Conservation (phyloP, 2,113 vertebrate genomes). For the Alligator mississippiensis region DNA sequence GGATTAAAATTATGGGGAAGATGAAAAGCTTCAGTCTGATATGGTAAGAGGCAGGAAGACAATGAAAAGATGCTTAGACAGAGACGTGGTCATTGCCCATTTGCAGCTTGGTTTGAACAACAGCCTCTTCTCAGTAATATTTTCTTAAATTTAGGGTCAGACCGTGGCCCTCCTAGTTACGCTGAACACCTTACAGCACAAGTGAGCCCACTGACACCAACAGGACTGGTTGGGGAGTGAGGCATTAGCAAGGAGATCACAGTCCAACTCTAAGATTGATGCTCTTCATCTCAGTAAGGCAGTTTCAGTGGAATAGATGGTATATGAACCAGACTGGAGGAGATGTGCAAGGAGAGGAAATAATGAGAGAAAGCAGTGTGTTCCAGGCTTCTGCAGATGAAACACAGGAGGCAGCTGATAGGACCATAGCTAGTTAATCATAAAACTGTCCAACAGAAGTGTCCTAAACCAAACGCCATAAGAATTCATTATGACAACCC, state of each 20-base stretch:
- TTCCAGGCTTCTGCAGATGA: not conserved
- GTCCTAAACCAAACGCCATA: not conserved
- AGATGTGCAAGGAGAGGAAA: not conserved
- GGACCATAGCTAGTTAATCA: not conserved
- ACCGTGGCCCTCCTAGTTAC: too few relatives aligned
- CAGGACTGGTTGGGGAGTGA: not conserved
- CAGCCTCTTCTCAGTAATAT: too few relatives aligned
- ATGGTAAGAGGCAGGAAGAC: rapidly evolving
- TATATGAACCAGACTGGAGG: not conserved
- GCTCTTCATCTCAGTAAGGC: not conserved
- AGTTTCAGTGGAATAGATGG: not conserved
- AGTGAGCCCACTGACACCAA: not conserved
- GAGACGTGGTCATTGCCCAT: not conserved
- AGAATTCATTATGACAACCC: not conserved
- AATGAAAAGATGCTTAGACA: not conserved
- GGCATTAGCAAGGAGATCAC: not conserved
- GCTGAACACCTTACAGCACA: too few relatives aligned
- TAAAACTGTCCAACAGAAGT: not conserved
- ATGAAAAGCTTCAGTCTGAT: not conserved
- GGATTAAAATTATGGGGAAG: not conserved
- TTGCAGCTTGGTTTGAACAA: too few relatives aligned
- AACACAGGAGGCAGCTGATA: not conserved
- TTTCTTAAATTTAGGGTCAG: too few relatives aligned
- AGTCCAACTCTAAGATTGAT: rapidly evolving
- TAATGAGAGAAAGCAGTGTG: not conserved